A percentile compares a stretch with the other conserved stretches of the same genome.
Conservation (phyloP, 2,888 invertebrate species). For the Metellina segmentata region DNA sequence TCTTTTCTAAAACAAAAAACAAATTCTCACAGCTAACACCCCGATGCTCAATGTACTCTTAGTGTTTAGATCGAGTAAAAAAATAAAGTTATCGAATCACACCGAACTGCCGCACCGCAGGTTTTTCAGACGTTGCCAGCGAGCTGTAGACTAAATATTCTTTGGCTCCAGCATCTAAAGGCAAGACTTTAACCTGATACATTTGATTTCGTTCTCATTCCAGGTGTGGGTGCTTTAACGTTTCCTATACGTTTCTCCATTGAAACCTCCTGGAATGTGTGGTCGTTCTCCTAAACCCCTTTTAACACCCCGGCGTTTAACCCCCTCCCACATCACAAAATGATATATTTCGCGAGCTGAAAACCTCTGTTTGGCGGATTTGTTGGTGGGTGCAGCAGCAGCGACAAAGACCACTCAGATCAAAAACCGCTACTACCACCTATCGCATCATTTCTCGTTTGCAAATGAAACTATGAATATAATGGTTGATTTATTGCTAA, state of each 20-base stretch:
- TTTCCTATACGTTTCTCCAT: constrained; percentile 37
- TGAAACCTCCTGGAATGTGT: constrained; percentile 45
- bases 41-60: constrained; percentile 72
- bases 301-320: constrained; percentile 2
- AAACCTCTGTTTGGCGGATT: not conserved
- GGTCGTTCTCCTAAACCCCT: constrained; percentile 8
- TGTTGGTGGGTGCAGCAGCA: constrained; percentile 8
- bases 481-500: constrained; percentile 60
- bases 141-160: constrained; percentile 5
- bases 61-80: constrained; percentile 46
- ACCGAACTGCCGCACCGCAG: constrained; percentile 6
- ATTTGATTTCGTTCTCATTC: constrained; percentile 32
- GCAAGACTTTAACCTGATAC: not conserved
- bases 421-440: constrained; percentile 37
- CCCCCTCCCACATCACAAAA: not conserved
- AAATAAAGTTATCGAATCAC: constrained; percentile 1
- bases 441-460: constrained; percentile 58
- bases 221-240: constrained; percentile 51
- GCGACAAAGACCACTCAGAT: not conserved
- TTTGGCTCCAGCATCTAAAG: constrained; percentile 1
- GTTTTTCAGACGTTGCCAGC: not conserved
- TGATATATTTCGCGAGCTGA: not conserved
- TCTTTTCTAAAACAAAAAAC: constrained; percentile 14
- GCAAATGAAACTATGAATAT: constrained; percentile 39
- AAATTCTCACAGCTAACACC: constrained; percentile 55